Percentiles rank a stretch among this genome's conserved stretches.
These are phyloP conservation scores for Noctilio leporinus DNA, from an alignment of 2,113 vertebrate species.

Conservation along the genomic window DNA sequence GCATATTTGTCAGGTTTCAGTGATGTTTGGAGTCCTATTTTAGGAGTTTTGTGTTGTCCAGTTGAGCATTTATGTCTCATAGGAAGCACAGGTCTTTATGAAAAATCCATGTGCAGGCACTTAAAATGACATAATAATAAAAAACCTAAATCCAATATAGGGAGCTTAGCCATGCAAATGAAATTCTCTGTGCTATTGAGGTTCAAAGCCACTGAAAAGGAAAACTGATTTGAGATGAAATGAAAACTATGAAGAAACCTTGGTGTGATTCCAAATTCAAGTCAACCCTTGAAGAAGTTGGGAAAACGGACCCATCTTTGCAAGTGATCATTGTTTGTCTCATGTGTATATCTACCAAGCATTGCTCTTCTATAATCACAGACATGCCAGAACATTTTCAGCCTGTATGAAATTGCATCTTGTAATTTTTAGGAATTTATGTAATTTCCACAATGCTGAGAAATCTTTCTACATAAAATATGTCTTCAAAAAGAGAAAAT, in stretches of 20 bases:
- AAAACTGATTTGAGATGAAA: conserved; percentile 27
- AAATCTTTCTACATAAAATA: background rate
- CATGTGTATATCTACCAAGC: background rate
- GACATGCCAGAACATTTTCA: conserved; percentile 47
- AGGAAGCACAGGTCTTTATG: background rate
- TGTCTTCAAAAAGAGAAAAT: background rate
- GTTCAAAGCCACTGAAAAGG: conserved; percentile 35
- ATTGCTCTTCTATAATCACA: conserved; percentile 6
- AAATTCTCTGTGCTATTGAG: background rate
- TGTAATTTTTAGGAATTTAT: background rate
- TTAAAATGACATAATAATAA: conserved; percentile 11
- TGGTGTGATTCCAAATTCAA: conserved; percentile 16
- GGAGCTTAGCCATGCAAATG: background rate
- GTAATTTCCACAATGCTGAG: background rate
- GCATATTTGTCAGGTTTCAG: background rate
- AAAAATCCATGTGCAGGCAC: background rate
- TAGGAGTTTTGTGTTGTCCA: background rate
- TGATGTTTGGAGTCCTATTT: conserved; percentile 15
- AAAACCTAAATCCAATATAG: background rate
- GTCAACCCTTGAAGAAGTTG: background rate
- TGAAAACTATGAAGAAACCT: conserved; percentile 6
- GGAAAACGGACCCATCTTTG: background rate
- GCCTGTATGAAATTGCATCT: background rate
- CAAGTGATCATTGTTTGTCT: background rate
- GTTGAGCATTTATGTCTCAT: background rate